Conservation (phyloP, 2,888 invertebrate genomes). For the Temnothorax unifasciatus region DNA sequence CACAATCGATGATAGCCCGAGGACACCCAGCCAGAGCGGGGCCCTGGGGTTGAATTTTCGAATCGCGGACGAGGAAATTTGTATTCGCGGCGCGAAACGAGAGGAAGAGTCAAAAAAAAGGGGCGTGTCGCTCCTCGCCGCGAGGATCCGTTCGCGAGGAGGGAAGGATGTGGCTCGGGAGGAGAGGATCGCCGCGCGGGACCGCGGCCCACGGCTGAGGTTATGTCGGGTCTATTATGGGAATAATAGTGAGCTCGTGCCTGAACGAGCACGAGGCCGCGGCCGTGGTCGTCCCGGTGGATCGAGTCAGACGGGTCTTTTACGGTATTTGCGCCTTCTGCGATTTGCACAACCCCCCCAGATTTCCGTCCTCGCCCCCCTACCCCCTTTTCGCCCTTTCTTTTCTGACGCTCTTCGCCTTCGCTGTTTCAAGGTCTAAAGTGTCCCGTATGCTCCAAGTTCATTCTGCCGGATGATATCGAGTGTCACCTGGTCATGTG, state of each 20-base stretch:
- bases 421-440: conserved; percentile 95
- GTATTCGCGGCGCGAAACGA: conserved; percentile 19
- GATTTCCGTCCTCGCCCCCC: background rate
- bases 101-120: background rate
- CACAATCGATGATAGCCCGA: conserved; percentile 82
- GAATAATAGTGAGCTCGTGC: conserved; percentile 85
- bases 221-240: conserved; percentile 83
- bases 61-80: conserved; percentile 47
- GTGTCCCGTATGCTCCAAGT: conserved; percentile 99
- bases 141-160: background rate
- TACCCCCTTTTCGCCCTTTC: background rate
- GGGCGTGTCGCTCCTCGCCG: background rate
- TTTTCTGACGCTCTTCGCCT: conserved; percentile 62
- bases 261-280: conserved; percentile 84
- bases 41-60: conserved; percentile 70
- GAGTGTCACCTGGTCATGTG: conserved; percentile 99
- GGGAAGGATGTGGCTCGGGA: conserved; percentile 6
- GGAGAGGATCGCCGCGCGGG: conserved; percentile 60
- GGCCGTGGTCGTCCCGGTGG: conserved; percentile 82
- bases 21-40: conserved; percentile 49
- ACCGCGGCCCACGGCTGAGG: conserved; percentile 76
- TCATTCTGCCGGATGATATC: conserved; percentile 99
- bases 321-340: conserved; percentile 77
- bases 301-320: conserved; percentile 83
- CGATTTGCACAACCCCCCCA: background rate